phyloP scores from a whole-genome alignment of 2,113 vertebrate genomes.

The Tragelaphus imberbis region DNA sequence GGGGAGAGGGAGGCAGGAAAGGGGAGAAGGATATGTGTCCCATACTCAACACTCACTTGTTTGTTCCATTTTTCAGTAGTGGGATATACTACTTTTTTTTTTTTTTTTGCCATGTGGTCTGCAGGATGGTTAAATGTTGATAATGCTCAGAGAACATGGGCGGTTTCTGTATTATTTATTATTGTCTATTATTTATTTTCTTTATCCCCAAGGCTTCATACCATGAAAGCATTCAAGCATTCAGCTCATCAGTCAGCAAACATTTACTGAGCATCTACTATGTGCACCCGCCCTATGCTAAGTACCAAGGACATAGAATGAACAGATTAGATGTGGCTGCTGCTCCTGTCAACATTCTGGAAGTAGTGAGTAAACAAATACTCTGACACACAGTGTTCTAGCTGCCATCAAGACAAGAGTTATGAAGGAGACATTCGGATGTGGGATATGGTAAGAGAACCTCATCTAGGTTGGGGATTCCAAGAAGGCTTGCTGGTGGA shows the following conservation, averaged over 20 bases:
- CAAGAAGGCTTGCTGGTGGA: not conserved
- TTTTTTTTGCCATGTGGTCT: not conserved
- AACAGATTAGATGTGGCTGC: not conserved
- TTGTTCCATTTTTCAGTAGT: not conserved
- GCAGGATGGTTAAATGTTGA: too few relatives aligned
- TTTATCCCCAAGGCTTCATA: not conserved
- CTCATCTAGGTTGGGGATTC: not conserved
- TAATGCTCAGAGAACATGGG: not conserved
- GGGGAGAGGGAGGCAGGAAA: slow-evolving; percentile 56
- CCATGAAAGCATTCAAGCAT: not conserved
- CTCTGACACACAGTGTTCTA: not conserved
- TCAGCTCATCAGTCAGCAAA: not conserved
- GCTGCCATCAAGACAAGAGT: not conserved
- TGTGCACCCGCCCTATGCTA: not conserved
- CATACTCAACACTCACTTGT: fast-evolving
- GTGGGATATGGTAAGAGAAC: not conserved
- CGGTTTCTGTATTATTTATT: not conserved
- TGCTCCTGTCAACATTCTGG: not conserved
- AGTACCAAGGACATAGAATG: not conserved
- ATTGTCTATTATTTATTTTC: not conserved
- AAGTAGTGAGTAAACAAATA: not conserved
- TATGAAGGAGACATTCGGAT: not conserved
- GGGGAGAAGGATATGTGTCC: not conserved
- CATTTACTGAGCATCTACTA: not conserved
- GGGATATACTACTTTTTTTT: not conserved